Base-by-base conservation (phyloP, 2,113 vertebrate species). In the Poeciliopsis prolifica region DNA sequence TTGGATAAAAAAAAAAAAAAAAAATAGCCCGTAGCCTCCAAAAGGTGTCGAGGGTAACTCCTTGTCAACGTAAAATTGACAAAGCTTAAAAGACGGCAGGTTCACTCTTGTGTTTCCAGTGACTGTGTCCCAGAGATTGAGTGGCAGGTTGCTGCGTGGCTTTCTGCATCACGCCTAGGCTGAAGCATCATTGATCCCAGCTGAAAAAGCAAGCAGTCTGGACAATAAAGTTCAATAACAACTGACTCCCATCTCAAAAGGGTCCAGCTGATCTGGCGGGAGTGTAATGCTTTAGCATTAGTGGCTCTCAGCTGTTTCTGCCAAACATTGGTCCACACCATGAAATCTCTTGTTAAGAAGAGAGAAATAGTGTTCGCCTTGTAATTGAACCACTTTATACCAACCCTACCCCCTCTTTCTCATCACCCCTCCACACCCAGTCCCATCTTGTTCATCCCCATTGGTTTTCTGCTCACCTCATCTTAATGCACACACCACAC, bases 341-440 rank as follows among this genome's bases (percentile, higher is more conserved):
- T 98, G 98, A 98, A 98, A 99, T 99, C 96, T 97, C 97, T 98
- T 97, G 97, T 98, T 98, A 99, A 95, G 97, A 96, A 96, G 96
- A 98, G 96, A 97, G 96, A 98, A 98, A 98, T 97, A 95, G 97
- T 97, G 97, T 97, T 97, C 94, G 93, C 95, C 95, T 96, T 95
- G 96, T 97, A 98, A 98, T 98, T 98, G 96, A 97, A 99, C 97
- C 96, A 96, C 97, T 98, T 96, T 96, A 96, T 95, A 95, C 96
- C 96, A 74, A 69, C 78, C 72, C 26, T 3, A 22, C 29, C 93
- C 62, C 71, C 24, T 58, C 22, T 58, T 58, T 40, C 60, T 74
- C 58, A 86, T 83, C 86, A 66, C 51, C 70, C 83, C 86, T 66
- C 70, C 69, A 88, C 83, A 81, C 85, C 77, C 70, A 85, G 81